Conservation (phyloP, 2,797 vertebrate genomes). For the Picus viridis region DNA sequence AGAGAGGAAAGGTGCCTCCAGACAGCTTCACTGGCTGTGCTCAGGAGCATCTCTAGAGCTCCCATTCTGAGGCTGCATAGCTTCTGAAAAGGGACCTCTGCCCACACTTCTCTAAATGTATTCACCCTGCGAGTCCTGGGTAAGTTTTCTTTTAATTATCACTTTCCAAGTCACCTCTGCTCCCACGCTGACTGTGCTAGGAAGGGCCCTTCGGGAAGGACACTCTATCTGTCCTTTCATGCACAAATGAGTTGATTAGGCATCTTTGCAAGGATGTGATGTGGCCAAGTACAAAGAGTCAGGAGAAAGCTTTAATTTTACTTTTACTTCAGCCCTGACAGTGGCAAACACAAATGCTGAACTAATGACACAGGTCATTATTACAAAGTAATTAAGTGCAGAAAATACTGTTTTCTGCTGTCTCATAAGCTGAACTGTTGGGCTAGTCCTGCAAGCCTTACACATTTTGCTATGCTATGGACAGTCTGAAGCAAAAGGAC, state of each 20-base stretch:
- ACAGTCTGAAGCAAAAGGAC: not conserved
- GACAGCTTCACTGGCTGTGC: not conserved
- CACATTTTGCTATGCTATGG: not conserved
- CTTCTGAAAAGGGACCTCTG: not conserved
- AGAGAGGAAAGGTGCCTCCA: not conserved
- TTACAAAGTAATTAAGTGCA: constrained; percentile 56
- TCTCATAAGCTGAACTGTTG: not conserved
- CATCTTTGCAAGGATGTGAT: constrained; percentile 19
- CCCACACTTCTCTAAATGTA: not conserved
- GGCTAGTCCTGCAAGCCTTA: not conserved
- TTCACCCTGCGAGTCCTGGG: not conserved
- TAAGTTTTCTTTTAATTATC: constrained; percentile 41
- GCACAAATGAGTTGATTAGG: constrained; percentile 49
- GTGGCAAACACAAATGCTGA: not conserved
- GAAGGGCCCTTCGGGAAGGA: constrained; percentile 23
- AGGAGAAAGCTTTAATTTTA: constrained; percentile 40
- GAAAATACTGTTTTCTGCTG: constrained; percentile 25
- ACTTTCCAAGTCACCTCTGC: constrained; percentile 29
- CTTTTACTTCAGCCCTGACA: not conserved
- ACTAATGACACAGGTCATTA: not conserved
- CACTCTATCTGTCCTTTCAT: constrained; percentile 39
- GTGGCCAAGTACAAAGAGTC: not conserved
- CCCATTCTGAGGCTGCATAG: not conserved
- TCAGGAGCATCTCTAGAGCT: not conserved
- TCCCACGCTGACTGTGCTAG: not conserved